phyloP scores from a whole-genome alignment of 2,113 vertebrate genomes.

The Tretioscincus oriximinensis region DNA sequence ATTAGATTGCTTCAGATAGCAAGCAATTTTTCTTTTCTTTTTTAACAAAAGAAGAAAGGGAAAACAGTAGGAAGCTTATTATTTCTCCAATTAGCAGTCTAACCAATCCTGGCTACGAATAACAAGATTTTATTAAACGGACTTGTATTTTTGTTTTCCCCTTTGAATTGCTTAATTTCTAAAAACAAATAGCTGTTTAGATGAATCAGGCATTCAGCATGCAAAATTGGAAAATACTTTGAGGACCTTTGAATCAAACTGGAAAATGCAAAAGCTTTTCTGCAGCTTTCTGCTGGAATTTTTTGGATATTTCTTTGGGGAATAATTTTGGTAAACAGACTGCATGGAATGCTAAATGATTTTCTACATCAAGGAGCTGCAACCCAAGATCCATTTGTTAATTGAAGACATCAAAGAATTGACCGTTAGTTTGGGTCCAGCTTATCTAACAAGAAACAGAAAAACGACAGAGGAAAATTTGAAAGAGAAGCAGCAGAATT shows the following conservation, averaged over 20 bases:
- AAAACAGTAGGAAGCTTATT: constrained; percentile 1
- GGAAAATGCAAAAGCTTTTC: neutral
- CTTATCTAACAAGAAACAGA: no score
- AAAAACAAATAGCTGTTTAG: neutral
- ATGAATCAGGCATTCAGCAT: neutral
- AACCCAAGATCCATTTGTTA: neutral
- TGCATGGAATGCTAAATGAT: neutral
- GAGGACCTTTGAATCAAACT: neutral
- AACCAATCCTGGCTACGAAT: neutral
- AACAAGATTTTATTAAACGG: neutral
- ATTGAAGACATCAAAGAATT: neutral
- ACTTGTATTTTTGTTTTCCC: neutral
- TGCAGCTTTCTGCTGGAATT: neutral
- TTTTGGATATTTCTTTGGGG: neutral
- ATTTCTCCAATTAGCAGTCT: constrained; percentile 3
- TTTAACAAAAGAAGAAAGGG: neutral
- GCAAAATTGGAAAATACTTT: neutral
- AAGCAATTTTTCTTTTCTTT: neutral
- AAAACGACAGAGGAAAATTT: no score
- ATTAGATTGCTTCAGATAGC: neutral
- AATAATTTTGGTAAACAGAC: neutral
- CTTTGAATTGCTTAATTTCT: neutral
- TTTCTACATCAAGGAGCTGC: neutral
- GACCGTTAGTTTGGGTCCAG: no score
- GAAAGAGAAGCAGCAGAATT: no score